Evolutionary conservation across 2,797 vertebrate genomes (phyloP).

Genomic region (Poecilia picta): DNA sequence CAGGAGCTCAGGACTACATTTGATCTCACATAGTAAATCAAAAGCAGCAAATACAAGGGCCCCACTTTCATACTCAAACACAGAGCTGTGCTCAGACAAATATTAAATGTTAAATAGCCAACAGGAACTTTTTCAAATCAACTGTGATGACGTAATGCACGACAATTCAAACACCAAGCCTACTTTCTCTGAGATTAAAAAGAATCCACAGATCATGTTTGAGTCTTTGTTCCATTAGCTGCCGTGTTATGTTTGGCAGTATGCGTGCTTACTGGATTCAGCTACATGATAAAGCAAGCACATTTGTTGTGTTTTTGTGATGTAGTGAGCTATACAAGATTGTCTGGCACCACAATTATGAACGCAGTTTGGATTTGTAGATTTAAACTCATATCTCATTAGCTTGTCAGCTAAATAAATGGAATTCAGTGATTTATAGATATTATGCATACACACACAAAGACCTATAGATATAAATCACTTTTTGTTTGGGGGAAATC

Average conservation of each 20-base stretch:
- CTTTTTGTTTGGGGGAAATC: neutral
- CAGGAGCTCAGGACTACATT: constrained; percentile 33
- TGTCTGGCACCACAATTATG: neutral
- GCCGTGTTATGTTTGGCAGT: constrained; percentile 13
- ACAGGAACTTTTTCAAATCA: constrained; percentile 35
- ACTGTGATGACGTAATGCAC: constrained; percentile 23
- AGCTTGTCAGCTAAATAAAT: neutral
- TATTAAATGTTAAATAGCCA: constrained; percentile 36
- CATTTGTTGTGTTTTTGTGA: neutral
- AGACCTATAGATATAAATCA: neutral
- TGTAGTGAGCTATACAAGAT: neutral
- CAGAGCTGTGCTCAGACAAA: constrained; percentile 17
- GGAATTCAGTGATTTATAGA: neutral
- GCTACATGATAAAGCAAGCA: constrained; percentile 7
- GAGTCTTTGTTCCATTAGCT: constrained; percentile 10
- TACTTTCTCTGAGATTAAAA: constrained; percentile 33
- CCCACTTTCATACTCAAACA: constrained; percentile 14
- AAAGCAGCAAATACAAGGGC: constrained; percentile 37
- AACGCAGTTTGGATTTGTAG: neutral
- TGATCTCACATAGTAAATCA: constrained; percentile 47
- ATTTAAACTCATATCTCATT: neutral
- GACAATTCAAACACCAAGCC: constrained; percentile 36
- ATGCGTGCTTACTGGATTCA: constrained; percentile 8
- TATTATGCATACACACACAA: neutral
- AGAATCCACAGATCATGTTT: constrained; percentile 31